Conservation (phyloP, 1,140 invertebrate genomes). For the Coelopa frigida region DNA sequence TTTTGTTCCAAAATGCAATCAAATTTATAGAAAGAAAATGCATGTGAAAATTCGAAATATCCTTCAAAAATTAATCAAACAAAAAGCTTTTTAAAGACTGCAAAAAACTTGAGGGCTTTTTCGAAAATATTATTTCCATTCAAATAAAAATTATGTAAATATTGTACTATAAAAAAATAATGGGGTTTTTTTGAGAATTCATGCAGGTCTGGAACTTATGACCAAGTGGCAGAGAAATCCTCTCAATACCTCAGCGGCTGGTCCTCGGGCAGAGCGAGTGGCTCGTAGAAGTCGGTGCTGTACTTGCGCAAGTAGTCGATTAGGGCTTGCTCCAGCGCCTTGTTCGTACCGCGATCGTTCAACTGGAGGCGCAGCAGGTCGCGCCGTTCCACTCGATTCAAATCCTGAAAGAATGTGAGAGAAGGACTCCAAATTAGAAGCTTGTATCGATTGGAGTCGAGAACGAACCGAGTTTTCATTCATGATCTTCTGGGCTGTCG, state of each 20-base stretch:
- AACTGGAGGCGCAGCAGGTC: background rate
- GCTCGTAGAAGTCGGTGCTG: conserved; percentile 21
- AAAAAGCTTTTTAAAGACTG: background rate
- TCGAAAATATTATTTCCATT: background rate
- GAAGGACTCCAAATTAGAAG: background rate
- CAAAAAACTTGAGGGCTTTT: background rate
- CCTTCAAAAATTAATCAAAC: background rate
- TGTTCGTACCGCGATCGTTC: conserved; percentile 16
- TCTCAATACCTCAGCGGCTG: conserved; percentile 7
- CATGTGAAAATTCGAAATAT: too few relatives aligned
- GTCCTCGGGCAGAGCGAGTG: conserved; percentile 32
- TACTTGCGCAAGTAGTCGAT: conserved; percentile 22
- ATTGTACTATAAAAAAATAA: background rate
- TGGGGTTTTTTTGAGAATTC: background rate
- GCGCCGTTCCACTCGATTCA: background rate
- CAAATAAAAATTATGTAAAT: background rate
- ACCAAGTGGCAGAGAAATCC: background rate
- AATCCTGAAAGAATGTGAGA: background rate
- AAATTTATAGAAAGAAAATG: background rate
- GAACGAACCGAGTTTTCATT: background rate
- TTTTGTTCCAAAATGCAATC: background rate
- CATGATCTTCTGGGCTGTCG: conserved; percentile 3
- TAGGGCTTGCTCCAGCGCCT: conserved; percentile 20
- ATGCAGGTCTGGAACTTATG: background rate
- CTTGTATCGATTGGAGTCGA: background rate